A percentile compares a stretch with the other conserved stretches of the same genome.
phyloP scores from a whole-genome alignment of 2,797 vertebrate genomes.

The Ctenopoma kingsleyae region DNA sequence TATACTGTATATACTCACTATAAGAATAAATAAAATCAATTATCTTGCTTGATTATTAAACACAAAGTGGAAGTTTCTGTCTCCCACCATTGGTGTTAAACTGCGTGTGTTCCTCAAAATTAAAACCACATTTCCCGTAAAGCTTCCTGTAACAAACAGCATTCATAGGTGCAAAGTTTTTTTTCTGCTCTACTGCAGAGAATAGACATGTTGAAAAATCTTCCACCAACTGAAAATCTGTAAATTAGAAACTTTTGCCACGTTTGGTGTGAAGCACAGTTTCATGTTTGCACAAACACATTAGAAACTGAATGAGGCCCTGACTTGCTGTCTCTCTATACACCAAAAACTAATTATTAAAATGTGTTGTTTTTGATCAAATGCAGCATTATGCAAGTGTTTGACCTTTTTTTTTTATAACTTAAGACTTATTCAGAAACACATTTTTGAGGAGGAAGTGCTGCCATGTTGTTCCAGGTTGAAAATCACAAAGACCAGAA shows the following conservation, averaged over 20 bases:
- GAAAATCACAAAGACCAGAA: neutral
- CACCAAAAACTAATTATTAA: no score
- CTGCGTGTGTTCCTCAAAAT: conserved; percentile 12
- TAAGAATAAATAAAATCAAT: neutral
- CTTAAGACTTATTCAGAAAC: neutral
- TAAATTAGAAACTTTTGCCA: neutral
- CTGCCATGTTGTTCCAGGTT: neutral
- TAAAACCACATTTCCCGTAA: conserved; percentile 32
- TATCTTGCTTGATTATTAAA: neutral
- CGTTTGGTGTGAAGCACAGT: neutral
- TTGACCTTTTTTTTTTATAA: neutral
- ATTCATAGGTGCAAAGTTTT: neutral
- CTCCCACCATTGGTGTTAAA: neutral
- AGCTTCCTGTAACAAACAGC: conserved; percentile 28
- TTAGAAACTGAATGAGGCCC: neutral
- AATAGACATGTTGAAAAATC: neutral
- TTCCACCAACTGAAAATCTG: neutral
- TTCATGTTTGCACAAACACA: neutral
- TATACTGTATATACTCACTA: neutral
- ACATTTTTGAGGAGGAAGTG: neutral
- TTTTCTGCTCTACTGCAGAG: neutral
- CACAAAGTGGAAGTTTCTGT: neutral
- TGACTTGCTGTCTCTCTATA: neutral
- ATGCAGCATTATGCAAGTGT: neutral
- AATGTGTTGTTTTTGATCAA: neutral